A percentile compares a stretch with the other conserved stretches of the same genome.
Conservation (phyloP, 1,140 invertebrate genomes). For the Papilio dardanus region DNA sequence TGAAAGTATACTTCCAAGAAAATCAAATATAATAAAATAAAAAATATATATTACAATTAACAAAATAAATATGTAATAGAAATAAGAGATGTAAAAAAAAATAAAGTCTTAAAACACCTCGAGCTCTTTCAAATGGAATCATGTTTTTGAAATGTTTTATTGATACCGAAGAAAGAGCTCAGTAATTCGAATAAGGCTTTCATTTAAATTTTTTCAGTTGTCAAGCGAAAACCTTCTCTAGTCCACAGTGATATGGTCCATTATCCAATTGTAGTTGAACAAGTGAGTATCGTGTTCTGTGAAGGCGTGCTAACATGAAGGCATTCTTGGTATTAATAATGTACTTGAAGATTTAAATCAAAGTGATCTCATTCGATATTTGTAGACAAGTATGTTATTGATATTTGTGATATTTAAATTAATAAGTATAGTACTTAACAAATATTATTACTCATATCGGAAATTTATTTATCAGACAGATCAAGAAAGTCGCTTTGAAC, state of each 20-base stretch:
- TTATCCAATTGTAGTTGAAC: not conserved
- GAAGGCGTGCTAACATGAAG: conserved; percentile 20
- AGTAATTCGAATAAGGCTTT: conserved; percentile 25
- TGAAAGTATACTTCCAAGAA: not conserved
- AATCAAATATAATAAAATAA: not conserved
- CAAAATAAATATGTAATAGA: conserved; percentile 8
- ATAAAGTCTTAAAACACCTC: conserved; percentile 25
- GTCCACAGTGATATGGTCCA: not conserved
- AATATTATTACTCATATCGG: no score
- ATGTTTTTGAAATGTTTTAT: conserved; percentile 25
- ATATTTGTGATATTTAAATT: no score
- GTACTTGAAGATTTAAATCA: conserved; percentile 11
- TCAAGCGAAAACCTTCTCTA: not conserved
- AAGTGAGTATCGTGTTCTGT: conserved; percentile 3
- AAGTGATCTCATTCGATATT: conserved; percentile 3
- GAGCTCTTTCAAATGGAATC: conserved; percentile 25
- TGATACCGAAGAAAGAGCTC: conserved; percentile 21
- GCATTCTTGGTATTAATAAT: conserved; percentile 17
- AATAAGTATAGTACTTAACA: no score
- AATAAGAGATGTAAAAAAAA: not conserved
- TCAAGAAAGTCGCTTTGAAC: no score
- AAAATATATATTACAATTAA: not conserved
- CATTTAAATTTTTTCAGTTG: conserved; percentile 9
- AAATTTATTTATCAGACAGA: no score
- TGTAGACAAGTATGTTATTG: conserved; percentile 12